Evolutionary conservation across 2,888 invertebrate species (phyloP), one percentile per base, ranked within the genome.

Genomic region (Trichogramma dendrolimi): DNA sequence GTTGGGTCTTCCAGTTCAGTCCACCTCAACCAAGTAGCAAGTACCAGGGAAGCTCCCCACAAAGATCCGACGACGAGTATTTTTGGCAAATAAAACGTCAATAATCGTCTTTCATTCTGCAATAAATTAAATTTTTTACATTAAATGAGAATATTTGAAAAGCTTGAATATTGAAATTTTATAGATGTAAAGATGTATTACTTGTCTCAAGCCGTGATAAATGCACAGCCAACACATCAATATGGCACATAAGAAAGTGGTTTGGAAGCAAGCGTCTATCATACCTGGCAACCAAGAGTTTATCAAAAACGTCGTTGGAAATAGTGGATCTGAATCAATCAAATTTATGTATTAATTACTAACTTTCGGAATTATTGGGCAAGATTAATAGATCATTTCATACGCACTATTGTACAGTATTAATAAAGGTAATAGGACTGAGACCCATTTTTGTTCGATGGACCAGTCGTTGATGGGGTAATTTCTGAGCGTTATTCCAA

Each of bases 401-500:
- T 14, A 81, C 87, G 85, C 81, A 96, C 96, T 94, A 80, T 98
- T 91, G 75, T 95, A 96, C 14, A 96, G 85, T 68, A 97, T 83
- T 8, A 97, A 82, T 39, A 95, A 81, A 1, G 96, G 95, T 69
- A 97, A 81, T 59, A 97, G 83, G 47, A 92, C 81, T 0, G 94
- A 91, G 79, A 96, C 87, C 97, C 97, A 98, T 79, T 92, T 94
- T 77, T 98, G 97, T 80, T 98, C 98, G 72, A 96, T 94, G 0
- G 96, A 94, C 97, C 96, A 98, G 79, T 96, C 95, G 70, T 89
- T 86, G 50, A 93, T 83, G 0, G 91, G 87, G 80, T 93, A 97
- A 76, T 90, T 92, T 69, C 94, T 84, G 68, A 98, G 81, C 0
- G 90, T 87, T 79, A 94, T 92, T 46, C 92, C 91, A 79, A 94